Evolutionary conservation across 2,888 invertebrate species (phyloP).

Genomic region (Periphyllus acericola): DNA sequence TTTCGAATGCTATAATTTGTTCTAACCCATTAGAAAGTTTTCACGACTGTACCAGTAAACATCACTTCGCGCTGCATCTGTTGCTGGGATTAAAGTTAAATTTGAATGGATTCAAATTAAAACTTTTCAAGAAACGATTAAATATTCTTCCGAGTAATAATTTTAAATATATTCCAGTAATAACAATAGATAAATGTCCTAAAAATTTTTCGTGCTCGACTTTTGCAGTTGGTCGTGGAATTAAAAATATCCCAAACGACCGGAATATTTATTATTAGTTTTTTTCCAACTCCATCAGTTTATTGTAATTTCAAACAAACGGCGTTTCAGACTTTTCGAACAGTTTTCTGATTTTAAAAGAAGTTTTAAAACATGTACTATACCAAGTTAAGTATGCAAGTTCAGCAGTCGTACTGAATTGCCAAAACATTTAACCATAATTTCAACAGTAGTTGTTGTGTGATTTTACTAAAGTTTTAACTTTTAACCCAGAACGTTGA

Average conservation of each 20-base stretch:
- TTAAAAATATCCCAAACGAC: neutral
- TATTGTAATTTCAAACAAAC: neutral
- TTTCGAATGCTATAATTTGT: conserved; percentile 10
- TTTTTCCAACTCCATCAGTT: neutral
- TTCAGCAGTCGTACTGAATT: neutral
- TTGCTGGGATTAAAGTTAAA: conserved; percentile 45
- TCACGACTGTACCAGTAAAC: conserved; percentile 14
- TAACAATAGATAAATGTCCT: neutral
- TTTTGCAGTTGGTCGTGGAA: neutral
- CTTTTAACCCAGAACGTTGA: neutral
- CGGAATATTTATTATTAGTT: neutral
- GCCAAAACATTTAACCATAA: neutral
- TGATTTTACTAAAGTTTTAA: conserved; percentile 2
- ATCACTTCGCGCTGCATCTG: conserved; percentile 47
- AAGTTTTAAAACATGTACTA: neutral
- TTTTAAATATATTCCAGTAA: neutral
- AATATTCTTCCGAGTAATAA: conserved; percentile 37
- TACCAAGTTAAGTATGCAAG: neutral
- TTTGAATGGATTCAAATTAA: conserved; percentile 43
- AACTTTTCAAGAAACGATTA: conserved; percentile 24
- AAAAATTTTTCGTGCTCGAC: neutral
- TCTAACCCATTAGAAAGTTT: conserved; percentile 47
- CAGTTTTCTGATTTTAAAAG: neutral
- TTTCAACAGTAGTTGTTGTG: neutral
- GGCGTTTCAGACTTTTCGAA: neutral